phyloP scores from a whole-genome alignment of 92 coral and sea anemone species.

The Palythoa grandis region DNA sequence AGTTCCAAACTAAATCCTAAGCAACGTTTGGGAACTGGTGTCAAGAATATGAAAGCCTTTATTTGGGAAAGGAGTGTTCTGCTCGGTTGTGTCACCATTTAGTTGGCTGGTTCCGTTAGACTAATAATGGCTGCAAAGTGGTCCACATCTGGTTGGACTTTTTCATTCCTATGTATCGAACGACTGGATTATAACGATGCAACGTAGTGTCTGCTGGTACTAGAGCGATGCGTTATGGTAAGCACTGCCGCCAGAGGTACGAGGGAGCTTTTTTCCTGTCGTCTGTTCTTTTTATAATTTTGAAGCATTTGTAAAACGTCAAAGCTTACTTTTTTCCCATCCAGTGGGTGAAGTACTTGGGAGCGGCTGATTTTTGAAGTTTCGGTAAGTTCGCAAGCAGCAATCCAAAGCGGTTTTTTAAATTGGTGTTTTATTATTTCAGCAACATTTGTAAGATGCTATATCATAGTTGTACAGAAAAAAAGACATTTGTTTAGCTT shows the following conservation, averaged over 20 bases:
- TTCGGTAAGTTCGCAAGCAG: not conserved
- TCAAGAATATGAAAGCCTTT: too few relatives aligned
- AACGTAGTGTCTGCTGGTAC: not conserved
- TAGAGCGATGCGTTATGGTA: not conserved
- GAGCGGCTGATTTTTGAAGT: not conserved
- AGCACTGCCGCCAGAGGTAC: not conserved
- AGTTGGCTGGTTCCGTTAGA: too few relatives aligned
- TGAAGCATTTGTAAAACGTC: not conserved
- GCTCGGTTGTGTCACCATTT: too few relatives aligned
- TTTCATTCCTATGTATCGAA: not conserved
- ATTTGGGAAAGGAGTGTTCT: too few relatives aligned
- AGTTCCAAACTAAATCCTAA: too few relatives aligned
- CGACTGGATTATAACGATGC: not conserved
- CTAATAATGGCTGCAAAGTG: too few relatives aligned
- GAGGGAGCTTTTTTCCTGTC: not conserved
- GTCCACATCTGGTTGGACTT: not conserved
- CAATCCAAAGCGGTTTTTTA: not conserved
- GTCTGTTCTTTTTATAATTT: not conserved
- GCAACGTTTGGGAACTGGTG: too few relatives aligned
- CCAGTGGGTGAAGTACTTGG: not conserved
- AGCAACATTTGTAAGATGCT: conserved; percentile 24
- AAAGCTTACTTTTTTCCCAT: not conserved
- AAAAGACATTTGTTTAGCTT: not conserved
- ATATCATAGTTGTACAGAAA: conserved; percentile 41
- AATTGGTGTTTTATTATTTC: conserved; percentile 5